These are phyloP conservation scores for Caerostris darwini DNA, from an alignment of 1,140 invertebrate species.

Conservation along the genomic window DNA sequence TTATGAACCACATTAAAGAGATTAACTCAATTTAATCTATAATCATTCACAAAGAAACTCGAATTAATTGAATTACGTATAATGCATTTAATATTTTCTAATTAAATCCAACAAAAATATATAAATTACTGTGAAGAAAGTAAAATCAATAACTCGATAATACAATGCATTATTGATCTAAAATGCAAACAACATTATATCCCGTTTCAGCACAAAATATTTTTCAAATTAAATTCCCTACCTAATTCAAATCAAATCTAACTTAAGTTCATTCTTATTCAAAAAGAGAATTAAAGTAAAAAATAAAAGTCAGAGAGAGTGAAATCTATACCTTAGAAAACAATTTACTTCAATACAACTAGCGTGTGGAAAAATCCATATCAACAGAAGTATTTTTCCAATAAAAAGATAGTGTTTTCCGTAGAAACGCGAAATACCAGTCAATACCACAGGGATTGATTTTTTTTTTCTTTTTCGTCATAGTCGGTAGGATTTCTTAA, in stretches of 20 bases:
- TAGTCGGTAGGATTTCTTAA: not conserved
- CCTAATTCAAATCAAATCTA: not conserved
- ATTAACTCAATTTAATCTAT: too few relatives aligned
- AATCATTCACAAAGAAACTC: too few relatives aligned
- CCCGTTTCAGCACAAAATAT: too few relatives aligned
- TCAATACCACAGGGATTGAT: conserved; percentile 25
- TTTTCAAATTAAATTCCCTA: not conserved
- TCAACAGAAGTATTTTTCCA: conserved; percentile 5
- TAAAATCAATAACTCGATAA: too few relatives aligned
- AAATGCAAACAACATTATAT: too few relatives aligned
- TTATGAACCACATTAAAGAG: too few relatives aligned
- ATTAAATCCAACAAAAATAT: too few relatives aligned
- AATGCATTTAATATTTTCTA: too few relatives aligned
- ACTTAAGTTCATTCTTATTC: not conserved
- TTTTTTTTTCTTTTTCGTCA: not conserved
- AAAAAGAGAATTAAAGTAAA: not conserved
- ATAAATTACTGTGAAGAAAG: too few relatives aligned
- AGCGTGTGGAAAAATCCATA: conserved; percentile 26
- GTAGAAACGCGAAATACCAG: conserved; percentile 4
- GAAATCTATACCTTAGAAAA: not conserved
- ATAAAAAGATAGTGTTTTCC: not conserved
- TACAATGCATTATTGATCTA: not conserved
- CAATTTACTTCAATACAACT: conserved; percentile 6
- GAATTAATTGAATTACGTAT: too few relatives aligned
- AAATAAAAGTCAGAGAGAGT: not conserved